Base-by-base conservation (phyloP, 2,888 invertebrate species). In the Hymenopus coronatus region DNA sequence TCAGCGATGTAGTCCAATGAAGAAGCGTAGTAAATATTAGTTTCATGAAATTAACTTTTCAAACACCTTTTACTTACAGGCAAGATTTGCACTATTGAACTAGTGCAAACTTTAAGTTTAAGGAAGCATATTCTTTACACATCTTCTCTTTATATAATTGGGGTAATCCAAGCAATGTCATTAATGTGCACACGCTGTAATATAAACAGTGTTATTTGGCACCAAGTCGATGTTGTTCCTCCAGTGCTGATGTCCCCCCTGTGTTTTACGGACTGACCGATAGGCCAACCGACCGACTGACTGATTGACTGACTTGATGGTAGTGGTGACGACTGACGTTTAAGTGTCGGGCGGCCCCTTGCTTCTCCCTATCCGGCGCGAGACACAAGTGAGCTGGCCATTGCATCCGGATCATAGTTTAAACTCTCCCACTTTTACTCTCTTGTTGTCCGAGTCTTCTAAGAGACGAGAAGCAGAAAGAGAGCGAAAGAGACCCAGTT, bases 391-490 rank as follows among this genome's bases (percentile, higher is more conserved):
- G 85, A 85, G 85, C 88, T 85, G 82, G 40, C 85, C 88, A 85
- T 85, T 85, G 70, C 88, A 88, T 86, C 88, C 85, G 88, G 85
- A 85, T 82, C 88, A 84, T 86, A 88, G 85, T 86, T 88, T 88
- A 88, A 88, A 85, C 86, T 86, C 86, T 85, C 28, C 70, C 88
- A 88, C 88, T 88, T 88, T 88, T 88, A 88, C 88, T 88, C 82
- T 87, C 87, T 87, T 70, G 28, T 81, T 86, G 85, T 85, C 70
- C 85, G 46, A 85, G 54, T 85, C 85, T 85, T 27, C 46, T 85
- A 85, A 25, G 84, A 28, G 54, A 20, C 54, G 20, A 70, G 54
- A 20, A 15, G 54, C 25, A 70, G 54, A 70, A 70, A 70, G 54
- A 70, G 54, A 70, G 46, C 40, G 85, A 85, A 81, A 86, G 86